Base-by-base conservation (phyloP, 2,113 vertebrate species). In the Abramis brama region DNA sequence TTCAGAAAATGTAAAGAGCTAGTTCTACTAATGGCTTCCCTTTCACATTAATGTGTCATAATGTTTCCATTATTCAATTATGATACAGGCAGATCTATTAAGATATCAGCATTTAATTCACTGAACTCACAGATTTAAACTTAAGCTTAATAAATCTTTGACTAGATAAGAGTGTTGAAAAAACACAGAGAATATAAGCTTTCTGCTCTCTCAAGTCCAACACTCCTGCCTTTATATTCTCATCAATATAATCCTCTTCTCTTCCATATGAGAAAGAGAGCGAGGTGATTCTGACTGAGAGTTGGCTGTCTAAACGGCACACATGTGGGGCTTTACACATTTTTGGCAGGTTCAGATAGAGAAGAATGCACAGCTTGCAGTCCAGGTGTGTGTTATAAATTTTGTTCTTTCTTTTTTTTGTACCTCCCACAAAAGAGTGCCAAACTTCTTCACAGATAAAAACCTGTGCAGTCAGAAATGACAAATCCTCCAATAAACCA, bases 371-470 rank as follows among this genome's bases (percentile, higher is more conserved):
- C 87, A 86, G 80, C 84, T 84, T 79, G 87, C 30, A 50, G 60
- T 84, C 84, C 87, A 88, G 87, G 87, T 88, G 84, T 86, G 85
- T 86, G 76, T 71, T 86, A 52, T 75, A 78, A 68, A 88, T 85
- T 88, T 79, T 68, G 25, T 23, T 70, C 47, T 74, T 36, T 83
- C 2, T 50, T n/a, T 71, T 71, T 55, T 80, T 75, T 50, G 43
- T 70, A 39, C 74, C 59, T 60, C 43, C 45, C 33, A 81, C 17
- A 75, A 81, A 73, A 64, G 17, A 62, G 33, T 2, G 36, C 62
- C 55, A 71, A 86, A 55, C 10, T 73, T 64, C 70, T 43, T 27
- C n/a, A 80, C 36, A 64, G 36, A 70, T 5, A 39, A 66, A 62
- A 73, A 64, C 60, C 17, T 39, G 33, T 79, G 55, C 23, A 33